phyloP scores from a whole-genome alignment of 2,888 invertebrate genomes.

The Syrphus vitripennis region DNA sequence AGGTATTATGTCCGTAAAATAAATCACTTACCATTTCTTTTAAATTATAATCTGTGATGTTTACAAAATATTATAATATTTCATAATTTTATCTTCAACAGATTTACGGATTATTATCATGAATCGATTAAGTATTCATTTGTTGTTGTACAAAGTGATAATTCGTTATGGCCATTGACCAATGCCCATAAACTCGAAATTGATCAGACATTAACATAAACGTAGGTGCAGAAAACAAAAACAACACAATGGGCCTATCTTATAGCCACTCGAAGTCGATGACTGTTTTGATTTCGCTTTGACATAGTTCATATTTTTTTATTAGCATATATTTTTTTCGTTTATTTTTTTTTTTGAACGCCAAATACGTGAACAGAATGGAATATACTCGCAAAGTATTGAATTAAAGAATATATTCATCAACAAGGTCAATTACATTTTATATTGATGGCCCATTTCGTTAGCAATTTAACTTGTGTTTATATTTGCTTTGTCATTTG shows the following conservation, averaged over 20 bases:
- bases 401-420: neutral
- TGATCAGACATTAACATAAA: neutral
- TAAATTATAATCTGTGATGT: neutral
- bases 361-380: neutral
- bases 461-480: neutral
- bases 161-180: neutral
- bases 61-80: neutral
- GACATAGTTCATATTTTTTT: slow-evolving; percentile 21
- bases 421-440: neutral
- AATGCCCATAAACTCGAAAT: no score
- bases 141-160: neutral
- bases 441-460: neutral
- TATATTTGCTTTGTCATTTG: neutral
- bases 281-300: slow-evolving; percentile 30
- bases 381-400: no score
- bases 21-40: neutral
- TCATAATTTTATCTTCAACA: neutral
- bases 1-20: no score
- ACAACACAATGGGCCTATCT: no score
- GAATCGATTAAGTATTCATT: neutral
- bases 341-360: neutral
- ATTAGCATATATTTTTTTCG: slow-evolving; percentile 27
- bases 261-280: neutral
- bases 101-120: neutral
- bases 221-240: neutral